Evolutionary conservation across 1,140 invertebrate species (phyloP), one percentile per base, ranked within the genome.

Genomic region (Aethina tumida): DNA sequence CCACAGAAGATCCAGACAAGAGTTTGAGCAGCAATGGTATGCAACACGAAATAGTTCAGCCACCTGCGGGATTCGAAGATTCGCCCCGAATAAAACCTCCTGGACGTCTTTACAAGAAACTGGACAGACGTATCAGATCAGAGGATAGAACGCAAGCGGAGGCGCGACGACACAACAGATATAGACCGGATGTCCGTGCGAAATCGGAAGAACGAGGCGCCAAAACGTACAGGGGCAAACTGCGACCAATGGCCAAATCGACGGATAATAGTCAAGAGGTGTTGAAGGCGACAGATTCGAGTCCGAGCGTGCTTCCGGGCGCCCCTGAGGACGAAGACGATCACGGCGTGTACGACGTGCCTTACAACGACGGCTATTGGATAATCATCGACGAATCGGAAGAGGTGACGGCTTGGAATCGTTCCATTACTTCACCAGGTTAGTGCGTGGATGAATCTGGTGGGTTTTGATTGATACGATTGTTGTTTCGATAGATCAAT

Each of bases 41-140:
- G 16, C 68, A 70, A 24, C 74, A 75, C 45, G 81, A 85, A 49
- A 87, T 89, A 45, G 84, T 89, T 4, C 80, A 84, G 50, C 84
- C 85, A 2, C 85, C 85, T 5, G 85, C 83, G 10, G 82, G 84
- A 19, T 90, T 90, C 58, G 84, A 81, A 8, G 85, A 90, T 63
- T 87, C 84, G 0, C 84, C 84, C 1, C 60, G 41, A 49, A 49
- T 41, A 56, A 70, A 58, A 59, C 63, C 61, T 58, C 51, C 43
- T 47, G 70, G 67, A 2, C 59, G 81, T 17, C 56, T 85, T 2
- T 85, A 84, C 55, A 87, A 86, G 56, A 86, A 87, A 56, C 69
- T 82, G 42, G 83, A 87, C 40, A 85, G 85, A 52, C 67, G 83
- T 41, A 84, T 81, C 53, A 69, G 83, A 8, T 86, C 83, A n/a